Evolutionary conservation across 2,888 invertebrate genomes (phyloP), one percentile per base, ranked within the genome.

Genomic region (Rotaria socialis): DNA sequence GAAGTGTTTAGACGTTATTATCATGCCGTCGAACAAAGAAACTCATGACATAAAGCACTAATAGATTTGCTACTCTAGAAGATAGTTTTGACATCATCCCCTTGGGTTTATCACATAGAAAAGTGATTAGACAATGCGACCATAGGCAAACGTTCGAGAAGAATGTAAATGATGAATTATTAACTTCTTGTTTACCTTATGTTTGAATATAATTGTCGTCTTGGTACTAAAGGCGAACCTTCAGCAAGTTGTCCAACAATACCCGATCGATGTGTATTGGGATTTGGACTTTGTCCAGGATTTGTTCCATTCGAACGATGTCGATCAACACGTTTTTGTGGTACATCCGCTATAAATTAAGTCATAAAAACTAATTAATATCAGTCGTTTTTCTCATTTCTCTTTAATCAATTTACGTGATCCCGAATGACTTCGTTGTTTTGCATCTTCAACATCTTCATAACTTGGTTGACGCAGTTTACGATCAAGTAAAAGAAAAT

Each of bases 211-310:
- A 80, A n/a, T 80, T 80, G 80, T 80, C 80, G 80, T 89, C 98
- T 93, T 0, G 97, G 96, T n/a, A 97, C 97, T 86, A 98, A 93
- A 7, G 97, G 99, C 0, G 97, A 98, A 0, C 97, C 98, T 91
- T 97, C 97, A 89, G 96, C 96, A 88, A 98, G 96, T 91, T 96
- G 95, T 14, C 96, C 96, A 90, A 96, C 95, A 90, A 95, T 95
- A 88, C 94, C 88, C 47, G 80, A 41, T n/a, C 80, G 80, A 67
- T 19, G 7, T 35, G 67, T 6, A 35, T 67, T 67, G 3, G 47
- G 24, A 80, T 80, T 80, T 43, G 80, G 47, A 47, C 80, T 80
- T 47, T 47, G 43, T n/a, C 80, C 47, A 11, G 14, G 5, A 67
- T 35, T 67, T 16, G 35, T 24, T 87, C 89, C 88, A 86, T 60